A percentile compares a stretch with the other conserved stretches of the same genome.
Evolutionary conservation across 2,888 invertebrate species (phyloP).

Genomic region (Podabrus alpinus): DNA sequence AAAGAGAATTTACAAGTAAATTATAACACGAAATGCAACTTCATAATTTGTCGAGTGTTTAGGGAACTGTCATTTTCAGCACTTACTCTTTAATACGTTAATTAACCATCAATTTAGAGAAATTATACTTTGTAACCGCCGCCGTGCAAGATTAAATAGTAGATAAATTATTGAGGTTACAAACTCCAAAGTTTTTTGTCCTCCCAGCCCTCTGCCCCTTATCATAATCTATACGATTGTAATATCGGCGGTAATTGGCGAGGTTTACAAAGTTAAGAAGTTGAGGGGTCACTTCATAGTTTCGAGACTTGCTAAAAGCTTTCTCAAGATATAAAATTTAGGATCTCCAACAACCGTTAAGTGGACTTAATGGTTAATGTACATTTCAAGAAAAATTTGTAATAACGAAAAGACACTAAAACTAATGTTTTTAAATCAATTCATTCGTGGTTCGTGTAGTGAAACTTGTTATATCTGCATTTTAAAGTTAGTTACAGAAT

Average conservation of each 20-base stretch:
- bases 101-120: not conserved
- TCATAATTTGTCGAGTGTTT: not conserved
- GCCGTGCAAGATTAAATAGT: not conserved
- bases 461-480: no score
- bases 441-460: not conserved
- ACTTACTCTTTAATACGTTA: not conserved
- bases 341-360: not conserved
- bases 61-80: not conserved
- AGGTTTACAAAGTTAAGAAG: not conserved
- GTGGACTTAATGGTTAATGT: not conserved
- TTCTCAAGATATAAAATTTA: not conserved
- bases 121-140: not conserved
- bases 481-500: no score
- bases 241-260: not conserved
- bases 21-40: constrained; percentile 6
- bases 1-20: constrained; percentile 2
- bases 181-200: not conserved
- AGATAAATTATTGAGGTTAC: not conserved
- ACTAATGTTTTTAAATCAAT: not conserved
- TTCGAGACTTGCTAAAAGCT: not conserved
- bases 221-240: not conserved
- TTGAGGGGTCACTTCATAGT: not conserved
- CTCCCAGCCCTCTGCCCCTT: not conserved
- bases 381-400: not conserved
- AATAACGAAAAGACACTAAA: not conserved